These are phyloP conservation scores for Bujurquina vittata DNA, from an alignment of 2,113 vertebrate species.

Conservation along the genomic window DNA sequence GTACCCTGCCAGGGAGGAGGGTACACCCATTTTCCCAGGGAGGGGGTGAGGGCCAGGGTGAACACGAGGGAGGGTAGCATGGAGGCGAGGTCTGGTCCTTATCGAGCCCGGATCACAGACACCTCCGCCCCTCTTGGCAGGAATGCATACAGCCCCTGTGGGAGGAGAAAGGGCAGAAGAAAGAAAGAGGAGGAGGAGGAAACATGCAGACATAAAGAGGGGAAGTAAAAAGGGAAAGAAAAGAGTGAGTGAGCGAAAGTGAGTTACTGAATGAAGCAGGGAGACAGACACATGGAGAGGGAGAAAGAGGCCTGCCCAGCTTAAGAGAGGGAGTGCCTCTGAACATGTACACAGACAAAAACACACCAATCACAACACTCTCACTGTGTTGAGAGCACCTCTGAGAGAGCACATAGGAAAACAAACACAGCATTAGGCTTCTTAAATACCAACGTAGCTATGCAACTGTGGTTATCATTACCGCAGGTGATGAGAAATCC, in stretches of 20 bases:
- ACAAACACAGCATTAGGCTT: conserved; percentile 73
- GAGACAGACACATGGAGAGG: conserved; percentile 3
- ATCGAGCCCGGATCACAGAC: conserved; percentile 71
- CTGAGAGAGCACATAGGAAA: conserved; percentile 66
- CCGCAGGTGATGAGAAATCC: conserved; percentile 45
- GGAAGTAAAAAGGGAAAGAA: conserved; percentile 63
- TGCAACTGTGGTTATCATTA: conserved; percentile 60
- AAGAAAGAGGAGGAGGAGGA: conserved; percentile 68
- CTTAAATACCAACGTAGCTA: conserved; percentile 60
- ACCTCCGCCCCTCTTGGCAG: conserved; percentile 82
- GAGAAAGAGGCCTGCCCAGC: conserved; percentile 51
- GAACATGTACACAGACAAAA: conserved; percentile 47
- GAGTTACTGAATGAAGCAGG: conserved; percentile 52
- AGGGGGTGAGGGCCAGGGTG: conserved; percentile 66
- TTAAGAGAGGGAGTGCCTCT: conserved; percentile 58
- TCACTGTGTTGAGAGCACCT: conserved; percentile 49
- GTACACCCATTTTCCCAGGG: conserved; percentile 77
- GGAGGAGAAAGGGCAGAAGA: conserved; percentile 60
- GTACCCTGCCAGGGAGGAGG: conserved; percentile 71
- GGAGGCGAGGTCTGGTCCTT: conserved; percentile 68
- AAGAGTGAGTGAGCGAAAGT: conserved; percentile 63
- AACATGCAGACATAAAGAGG: conserved; percentile 66
- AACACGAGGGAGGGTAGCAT: conserved; percentile 51
- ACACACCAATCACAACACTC: conserved; percentile 64
- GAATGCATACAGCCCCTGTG: conserved; percentile 74